Percentiles rank a stretch among this genome's conserved stretches.
Evolutionary conservation across 2,888 invertebrate species (phyloP).

Genomic region (Xiphydria camelus): DNA sequence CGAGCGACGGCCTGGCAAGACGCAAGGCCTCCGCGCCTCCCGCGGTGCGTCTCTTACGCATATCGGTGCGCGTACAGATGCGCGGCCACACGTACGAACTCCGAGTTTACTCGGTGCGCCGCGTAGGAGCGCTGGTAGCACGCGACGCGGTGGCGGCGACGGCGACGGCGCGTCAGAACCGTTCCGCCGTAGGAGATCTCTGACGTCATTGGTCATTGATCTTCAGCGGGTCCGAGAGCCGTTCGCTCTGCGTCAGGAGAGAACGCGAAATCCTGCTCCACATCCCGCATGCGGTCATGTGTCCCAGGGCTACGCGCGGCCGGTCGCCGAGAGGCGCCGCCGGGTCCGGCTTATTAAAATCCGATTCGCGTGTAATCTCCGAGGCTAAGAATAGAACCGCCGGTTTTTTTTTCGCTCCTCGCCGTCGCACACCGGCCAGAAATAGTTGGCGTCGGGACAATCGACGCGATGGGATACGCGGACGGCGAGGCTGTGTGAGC

Average conservation of each 20-base stretch:
- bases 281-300: neutral
- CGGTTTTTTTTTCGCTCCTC: no score
- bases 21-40: neutral
- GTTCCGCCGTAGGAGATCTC: slow-evolving; percentile 62
- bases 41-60: neutral
- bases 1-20: no score
- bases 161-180: slow-evolving; percentile 53
- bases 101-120: neutral
- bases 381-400: no score
- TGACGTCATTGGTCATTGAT: slow-evolving; percentile 62
- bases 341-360: slow-evolving; percentile 1
- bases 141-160: slow-evolving; percentile 57
- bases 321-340: neutral
- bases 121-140: neutral
- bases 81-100: no score
- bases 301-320: neutral
- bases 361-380: no score
- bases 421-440: no score
- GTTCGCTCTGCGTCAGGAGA: neutral
- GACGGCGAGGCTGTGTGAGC: no score
- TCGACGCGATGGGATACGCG: no score
- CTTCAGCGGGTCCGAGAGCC: slow-evolving; percentile 16
- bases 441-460: no score
- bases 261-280: slow-evolving; percentile 1
- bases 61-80: neutral